Percentiles rank a stretch among this genome's conserved stretches.
Evolutionary conservation across 2,113 vertebrate species (phyloP).

Genomic region (Lipophrys pholis): DNA sequence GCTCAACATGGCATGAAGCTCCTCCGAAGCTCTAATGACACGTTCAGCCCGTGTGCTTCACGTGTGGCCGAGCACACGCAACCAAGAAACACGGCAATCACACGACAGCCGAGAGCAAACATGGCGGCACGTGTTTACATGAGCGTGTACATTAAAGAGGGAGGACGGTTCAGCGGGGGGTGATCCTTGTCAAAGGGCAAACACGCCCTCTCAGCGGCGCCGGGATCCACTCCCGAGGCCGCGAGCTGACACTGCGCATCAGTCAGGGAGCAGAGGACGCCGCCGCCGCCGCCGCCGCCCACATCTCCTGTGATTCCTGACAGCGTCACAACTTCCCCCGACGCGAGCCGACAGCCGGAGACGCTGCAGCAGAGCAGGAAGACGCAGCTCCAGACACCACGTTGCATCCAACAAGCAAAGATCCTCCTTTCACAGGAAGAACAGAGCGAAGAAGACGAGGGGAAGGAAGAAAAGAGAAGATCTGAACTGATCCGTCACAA

Average conservation of each 20-base stretch:
- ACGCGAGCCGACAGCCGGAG: constrained; percentile 55
- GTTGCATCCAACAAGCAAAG: not conserved
- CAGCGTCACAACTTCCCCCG: constrained; percentile 34
- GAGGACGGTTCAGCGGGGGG: not conserved
- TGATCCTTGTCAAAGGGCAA: constrained; percentile 61
- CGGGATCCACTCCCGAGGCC: not conserved
- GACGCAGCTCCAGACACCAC: not conserved
- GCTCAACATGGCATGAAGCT: too few relatives aligned
- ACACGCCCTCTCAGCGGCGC: constrained; percentile 23
- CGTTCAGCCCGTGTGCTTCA: constrained; percentile 29
- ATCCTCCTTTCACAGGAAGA: too few relatives aligned
- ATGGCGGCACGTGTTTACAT: constrained; percentile 2
- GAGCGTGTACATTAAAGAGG: not conserved
- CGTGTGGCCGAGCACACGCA: constrained; percentile 9
- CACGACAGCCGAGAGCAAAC: not conserved
- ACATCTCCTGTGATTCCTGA: constrained; percentile 35
- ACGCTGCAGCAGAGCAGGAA: not conserved
- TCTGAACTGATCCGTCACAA: too few relatives aligned
- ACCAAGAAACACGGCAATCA: constrained; percentile 5
- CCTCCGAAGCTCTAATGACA: constrained; percentile 7
- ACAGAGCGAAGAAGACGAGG: too few relatives aligned
- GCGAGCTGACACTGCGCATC: constrained; percentile 64
- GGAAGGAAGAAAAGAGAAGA: too few relatives aligned
- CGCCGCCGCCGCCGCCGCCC: constrained; percentile 30
- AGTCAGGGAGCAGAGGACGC: constrained; percentile 41